Percentiles rank a stretch among this genome's conserved stretches.
Conservation (phyloP, 2,888 invertebrate species). For the Phymatocera aterrima region DNA sequence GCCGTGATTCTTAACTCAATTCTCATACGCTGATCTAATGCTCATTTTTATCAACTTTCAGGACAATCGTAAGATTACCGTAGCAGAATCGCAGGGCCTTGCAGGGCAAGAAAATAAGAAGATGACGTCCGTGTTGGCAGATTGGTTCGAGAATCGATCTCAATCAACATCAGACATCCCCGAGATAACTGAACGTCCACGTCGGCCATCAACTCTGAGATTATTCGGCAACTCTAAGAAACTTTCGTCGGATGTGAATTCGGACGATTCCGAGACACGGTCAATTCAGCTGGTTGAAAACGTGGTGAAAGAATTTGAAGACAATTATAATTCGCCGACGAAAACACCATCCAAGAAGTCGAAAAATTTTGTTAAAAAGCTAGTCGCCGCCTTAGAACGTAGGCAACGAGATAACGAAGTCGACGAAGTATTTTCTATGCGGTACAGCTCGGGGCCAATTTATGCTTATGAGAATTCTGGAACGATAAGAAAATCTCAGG, state of each 20-base stretch:
- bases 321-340: constrained; percentile 14
- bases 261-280: neutral
- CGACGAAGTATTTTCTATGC: neutral
- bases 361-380: constrained; percentile 62
- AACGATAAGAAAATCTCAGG: neutral
- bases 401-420: constrained; percentile 53
- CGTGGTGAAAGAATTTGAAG: constrained; percentile 19
- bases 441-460: constrained; percentile 14
- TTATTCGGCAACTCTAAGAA: constrained; percentile 28
- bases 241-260: neutral
- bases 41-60: neutral
- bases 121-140: neutral
- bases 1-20: neutral
- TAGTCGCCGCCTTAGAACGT: constrained; percentile 64
- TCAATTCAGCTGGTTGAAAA: constrained; percentile 2
- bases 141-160: constrained; percentile 18
- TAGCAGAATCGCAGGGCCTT: neutral
- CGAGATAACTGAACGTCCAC: neutral
- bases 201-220: constrained; percentile 19
- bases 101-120: neutral
- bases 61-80: neutral
- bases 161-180: neutral
- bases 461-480: constrained; percentile 10
- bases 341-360: constrained; percentile 46
- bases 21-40: neutral